Base-by-base conservation (phyloP, 2,113 vertebrate species). In the Mormyrus lacerda region DNA sequence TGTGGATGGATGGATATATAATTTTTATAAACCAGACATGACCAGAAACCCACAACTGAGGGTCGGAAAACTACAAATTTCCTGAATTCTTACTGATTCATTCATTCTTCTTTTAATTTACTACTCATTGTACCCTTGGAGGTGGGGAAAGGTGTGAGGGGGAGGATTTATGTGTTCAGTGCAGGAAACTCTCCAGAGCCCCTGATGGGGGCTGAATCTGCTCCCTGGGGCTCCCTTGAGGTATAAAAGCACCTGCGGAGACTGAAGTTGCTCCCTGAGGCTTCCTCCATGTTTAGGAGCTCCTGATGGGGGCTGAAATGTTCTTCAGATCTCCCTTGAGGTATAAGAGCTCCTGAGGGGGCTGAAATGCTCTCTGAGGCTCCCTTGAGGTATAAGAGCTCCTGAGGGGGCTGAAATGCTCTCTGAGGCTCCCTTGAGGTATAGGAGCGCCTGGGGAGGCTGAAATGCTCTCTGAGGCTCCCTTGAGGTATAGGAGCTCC, bases 321-420 rank as follows among this genome's bases (percentile, higher is more conserved):
- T 0, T 5, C 51, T 0, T 0, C 0, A 19, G 0, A 19, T 4
- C 53, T 55, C 53, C 19, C 53, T 55, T 21, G 17, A 53, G 51
- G 15, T 53, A 1, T 21, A 53, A 6, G 51, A 53, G 51, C 1
- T 21, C 51, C 51, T 53, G 51, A 1, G 0, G 4, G 17, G 4
- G 17, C 17, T 53, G 17, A 53, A 53, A 21, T 53, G 4, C 4
- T 53, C 15, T 4, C 4, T 53, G 17, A 4, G 51, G 4, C 15
- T 53, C 17, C 51, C 51, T 51, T 17, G n/a, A n/a, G n/a, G n/a
- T n/a, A n/a, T n/a, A n/a, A n/a, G n/a, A n/a, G n/a, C n/a, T n/a
- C n/a, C n/a, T n/a, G 48, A 50, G 48, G 47, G 47, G 48, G 48
- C 48, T 11, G 48, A 50, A 50, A 50, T 50, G 11, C 48, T 50